These are phyloP conservation scores for Triops cancriformis DNA, from an alignment of 1,140 invertebrate genomes.

Conservation along the genomic window DNA sequence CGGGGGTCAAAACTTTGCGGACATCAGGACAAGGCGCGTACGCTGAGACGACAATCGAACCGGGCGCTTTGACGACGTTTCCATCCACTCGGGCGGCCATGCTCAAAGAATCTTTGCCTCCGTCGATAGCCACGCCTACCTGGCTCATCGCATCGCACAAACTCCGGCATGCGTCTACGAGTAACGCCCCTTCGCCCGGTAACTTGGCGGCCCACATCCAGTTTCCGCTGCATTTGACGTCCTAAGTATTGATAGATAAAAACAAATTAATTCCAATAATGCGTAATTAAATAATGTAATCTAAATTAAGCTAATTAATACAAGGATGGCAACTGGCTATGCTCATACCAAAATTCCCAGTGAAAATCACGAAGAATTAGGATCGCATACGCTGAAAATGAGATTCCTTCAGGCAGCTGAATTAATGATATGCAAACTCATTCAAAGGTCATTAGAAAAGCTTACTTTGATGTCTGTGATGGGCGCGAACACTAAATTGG, in stretches of 20 bases:
- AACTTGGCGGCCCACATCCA: conserved; percentile 99
- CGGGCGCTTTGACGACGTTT: conserved; percentile 74
- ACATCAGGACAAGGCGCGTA: conserved; percentile 92
- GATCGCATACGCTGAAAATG: no score
- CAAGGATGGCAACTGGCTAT: no score
- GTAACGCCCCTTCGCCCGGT: conserved; percentile 74
- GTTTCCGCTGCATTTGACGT: conserved; percentile 94
- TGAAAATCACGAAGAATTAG: no score
- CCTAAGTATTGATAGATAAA: conserved; percentile 41
- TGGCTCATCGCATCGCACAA: conserved; percentile 79
- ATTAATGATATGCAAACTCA: no score
- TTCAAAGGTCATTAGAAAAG: not conserved
- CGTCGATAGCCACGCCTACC: conserved; percentile 82
- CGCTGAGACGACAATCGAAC: conserved; percentile 73
- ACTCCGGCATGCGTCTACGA: conserved; percentile 77
- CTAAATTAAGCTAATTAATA: no score
- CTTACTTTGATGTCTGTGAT: not conserved
- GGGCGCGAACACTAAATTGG: conserved; percentile 35
- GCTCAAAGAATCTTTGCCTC: conserved; percentile 94
- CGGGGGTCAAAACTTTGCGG: conserved; percentile 63
- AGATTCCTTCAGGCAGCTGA: no score
- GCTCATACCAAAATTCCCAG: no score
- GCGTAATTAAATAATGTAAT: no score
- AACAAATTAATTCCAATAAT: not conserved
- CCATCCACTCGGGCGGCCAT: conserved; percentile 82